Base-by-base conservation (phyloP, 2,113 vertebrate genomes). In the Benitochromis conjunctus region DNA sequence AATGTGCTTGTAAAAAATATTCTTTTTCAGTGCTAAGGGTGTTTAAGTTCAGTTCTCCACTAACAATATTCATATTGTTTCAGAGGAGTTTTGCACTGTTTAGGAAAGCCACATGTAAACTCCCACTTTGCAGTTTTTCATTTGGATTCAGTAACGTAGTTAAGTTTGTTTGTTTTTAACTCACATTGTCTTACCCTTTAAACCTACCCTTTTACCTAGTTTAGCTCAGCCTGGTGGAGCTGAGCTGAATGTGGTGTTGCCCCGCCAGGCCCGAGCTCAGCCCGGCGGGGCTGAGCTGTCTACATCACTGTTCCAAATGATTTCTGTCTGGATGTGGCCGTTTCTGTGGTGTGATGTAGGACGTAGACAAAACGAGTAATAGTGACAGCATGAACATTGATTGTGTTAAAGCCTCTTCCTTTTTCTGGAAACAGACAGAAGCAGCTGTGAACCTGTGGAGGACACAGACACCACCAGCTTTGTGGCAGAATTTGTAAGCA, bases 391-490 rank as follows among this genome's bases (percentile, higher is more conserved):
- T 51, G 14, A 26, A 1, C 5, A 9, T 12, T 53, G 3, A 51
- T 6, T 2, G 2, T 9, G 7, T 19, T 79, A n/a, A 88, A 34
- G 10, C 18, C 5, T 71, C 6, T 79, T 76, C 19, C 48, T 76
- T 36, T 79, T 60, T 46, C 58, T 60, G 86, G 55, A 83, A 74
- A 24, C 93, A 98, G 98, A 95, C 89, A 96, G 94, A 90, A 95
- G 81, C 89, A 87, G 89, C 78, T 97, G 97, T 84, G 98, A 98
- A 80, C 98, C 98, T 0, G 98, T 99, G 90, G 98, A 99, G 91
- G 98, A 99, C 91, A 98, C 97, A 0, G 98, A 99, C 92, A 98
- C 98, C 24, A 99, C 97, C 94, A 98, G 96, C 90, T 96, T 98
- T 36, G 95, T 97, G n/a, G 95, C 96, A 90, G 93, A 97, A 88